Percentiles rank a stretch among this genome's conserved stretches.
Evolutionary conservation across 2,113 vertebrate species (phyloP).

Genomic region (Hepsetus odoe): DNA sequence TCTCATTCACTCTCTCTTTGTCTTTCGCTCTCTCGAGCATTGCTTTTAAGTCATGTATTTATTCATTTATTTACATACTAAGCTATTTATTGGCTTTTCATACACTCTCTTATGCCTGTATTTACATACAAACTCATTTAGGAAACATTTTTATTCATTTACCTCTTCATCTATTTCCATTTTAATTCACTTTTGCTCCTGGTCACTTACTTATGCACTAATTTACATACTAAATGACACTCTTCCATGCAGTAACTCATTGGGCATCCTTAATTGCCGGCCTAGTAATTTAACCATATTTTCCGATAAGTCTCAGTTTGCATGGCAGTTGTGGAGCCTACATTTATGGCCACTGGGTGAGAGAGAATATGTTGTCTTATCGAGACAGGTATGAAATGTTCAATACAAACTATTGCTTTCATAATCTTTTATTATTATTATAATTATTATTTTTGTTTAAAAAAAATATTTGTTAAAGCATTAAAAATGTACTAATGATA

Average conservation of each 20-base stretch:
- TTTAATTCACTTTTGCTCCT: conserved; percentile 73
- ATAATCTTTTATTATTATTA: no score
- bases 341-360: conserved; percentile 13
- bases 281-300: conserved; percentile 45
- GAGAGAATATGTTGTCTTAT: conserved; percentile 22
- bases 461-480: no score
- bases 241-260: conserved; percentile 37
- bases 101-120: conserved; percentile 70
- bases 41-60: conserved; percentile 57
- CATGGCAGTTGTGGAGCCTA: conserved; percentile 30
- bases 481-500: no score
- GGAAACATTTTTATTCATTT: conserved; percentile 61
- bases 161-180: conserved; percentile 77
- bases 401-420: no score
- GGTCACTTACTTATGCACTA: conserved; percentile 67
- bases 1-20: neutral
- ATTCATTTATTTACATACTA: conserved; percentile 80
- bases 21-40: conserved; percentile 13
- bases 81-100: conserved; percentile 71
- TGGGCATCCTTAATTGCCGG: conserved; percentile 41
- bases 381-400: conserved; percentile 30
- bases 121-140: conserved; percentile 72
- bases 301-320: conserved; percentile 26
- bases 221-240: conserved; percentile 67
- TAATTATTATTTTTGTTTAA: no score